Percentiles rank a stretch among this genome's conserved stretches.
phyloP scores from a whole-genome alignment of 2,113 vertebrate species.

The Gambusia affinis region DNA sequence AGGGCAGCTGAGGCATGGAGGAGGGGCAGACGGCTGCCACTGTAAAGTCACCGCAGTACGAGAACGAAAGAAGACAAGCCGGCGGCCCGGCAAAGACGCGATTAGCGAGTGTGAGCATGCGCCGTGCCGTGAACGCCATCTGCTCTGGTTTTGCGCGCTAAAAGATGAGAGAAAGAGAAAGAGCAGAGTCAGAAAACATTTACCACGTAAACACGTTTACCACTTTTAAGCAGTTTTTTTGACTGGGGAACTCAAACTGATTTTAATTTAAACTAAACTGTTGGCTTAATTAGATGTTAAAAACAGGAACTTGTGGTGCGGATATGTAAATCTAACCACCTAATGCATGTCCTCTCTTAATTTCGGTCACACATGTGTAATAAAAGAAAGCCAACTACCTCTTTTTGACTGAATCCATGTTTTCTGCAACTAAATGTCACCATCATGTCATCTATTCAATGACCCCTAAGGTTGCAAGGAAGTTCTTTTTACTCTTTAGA shows the following conservation, averaged over 20 bases:
- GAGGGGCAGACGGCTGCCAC: not conserved
- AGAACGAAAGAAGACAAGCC: slow-evolving; percentile 53
- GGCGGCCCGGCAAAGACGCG: slow-evolving; percentile 41
- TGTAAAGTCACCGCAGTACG: slow-evolving; percentile 35
- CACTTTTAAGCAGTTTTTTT: not conserved
- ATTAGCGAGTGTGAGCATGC: slow-evolving; percentile 60
- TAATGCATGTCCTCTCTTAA: not conserved
- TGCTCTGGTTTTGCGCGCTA: slow-evolving; percentile 29
- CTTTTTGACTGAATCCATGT: not conserved
- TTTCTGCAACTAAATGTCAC: not conserved
- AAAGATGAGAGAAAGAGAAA: not conserved
- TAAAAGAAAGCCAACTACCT: not conserved
- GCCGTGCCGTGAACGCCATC: slow-evolving; percentile 52
- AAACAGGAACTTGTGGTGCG: not conserved
- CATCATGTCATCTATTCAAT: not conserved
- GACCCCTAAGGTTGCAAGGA: too few relatives aligned
- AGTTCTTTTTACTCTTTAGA: too few relatives aligned
- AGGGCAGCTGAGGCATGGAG: not conserved
- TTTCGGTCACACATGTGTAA: not conserved
- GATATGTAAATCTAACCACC: not conserved
- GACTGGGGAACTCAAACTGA: not conserved
- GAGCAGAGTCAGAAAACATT: not conserved
- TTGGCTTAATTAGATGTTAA: not conserved
- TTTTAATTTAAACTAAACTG: not conserved
- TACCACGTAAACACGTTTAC: not conserved